Percentiles rank a stretch among this genome's conserved stretches.
Conservation (phyloP, 2,888 invertebrate genomes). For the Drosophila yooni region DNA sequence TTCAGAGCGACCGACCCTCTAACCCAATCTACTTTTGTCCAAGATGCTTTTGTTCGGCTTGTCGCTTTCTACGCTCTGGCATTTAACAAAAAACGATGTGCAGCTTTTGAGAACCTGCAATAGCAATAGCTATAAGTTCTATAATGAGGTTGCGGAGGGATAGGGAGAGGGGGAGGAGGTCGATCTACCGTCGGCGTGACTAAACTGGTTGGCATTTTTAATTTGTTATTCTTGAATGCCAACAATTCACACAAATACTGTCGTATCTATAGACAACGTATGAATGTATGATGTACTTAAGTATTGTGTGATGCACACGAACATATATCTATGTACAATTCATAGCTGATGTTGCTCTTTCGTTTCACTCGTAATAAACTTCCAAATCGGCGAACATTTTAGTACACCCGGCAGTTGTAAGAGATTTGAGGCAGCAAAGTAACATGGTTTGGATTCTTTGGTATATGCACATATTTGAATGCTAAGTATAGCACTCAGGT, state of each 20-base stretch:
- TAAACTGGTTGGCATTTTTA: constrained; percentile 60
- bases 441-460: background rate
- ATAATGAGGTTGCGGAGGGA: background rate
- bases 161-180: constrained; percentile 1
- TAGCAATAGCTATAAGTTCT: constrained; percentile 33
- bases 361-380: background rate
- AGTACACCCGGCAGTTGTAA: background rate
- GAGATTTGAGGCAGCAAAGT: background rate
- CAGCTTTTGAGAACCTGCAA: constrained; percentile 48
- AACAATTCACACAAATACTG: constrained; percentile 51
- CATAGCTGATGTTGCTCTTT: background rate
- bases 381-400: background rate
- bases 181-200: constrained; percentile 35
- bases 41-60: constrained; percentile 30
- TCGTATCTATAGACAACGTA: background rate
- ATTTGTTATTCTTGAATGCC: constrained; percentile 51
- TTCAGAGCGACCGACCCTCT: constrained; percentile 40
- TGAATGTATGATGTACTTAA: constrained; percentile 1
- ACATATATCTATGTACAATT: background rate
- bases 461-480: background rate
- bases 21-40: constrained; percentile 49
- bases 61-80: constrained; percentile 56
- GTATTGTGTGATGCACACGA: background rate
- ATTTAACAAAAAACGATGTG: constrained; percentile 48
- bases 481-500: background rate